These are phyloP conservation scores for Platygyra sinensis DNA, from an alignment of 64 coral and sea anemone genomes.

Conservation along the genomic window DNA sequence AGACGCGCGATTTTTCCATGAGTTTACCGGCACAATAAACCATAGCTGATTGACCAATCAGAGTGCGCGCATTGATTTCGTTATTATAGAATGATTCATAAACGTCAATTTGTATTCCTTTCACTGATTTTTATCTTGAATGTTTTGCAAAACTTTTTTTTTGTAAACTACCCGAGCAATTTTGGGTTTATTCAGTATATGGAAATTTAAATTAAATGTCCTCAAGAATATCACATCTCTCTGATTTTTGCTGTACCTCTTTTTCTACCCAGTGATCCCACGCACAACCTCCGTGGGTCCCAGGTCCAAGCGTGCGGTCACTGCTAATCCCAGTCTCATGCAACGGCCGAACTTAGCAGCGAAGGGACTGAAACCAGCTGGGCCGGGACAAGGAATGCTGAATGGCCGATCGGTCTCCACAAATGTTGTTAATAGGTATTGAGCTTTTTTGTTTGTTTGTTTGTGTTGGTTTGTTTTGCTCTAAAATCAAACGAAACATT, in stretches of 20 bases:
- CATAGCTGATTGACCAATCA: too few relatives aligned
- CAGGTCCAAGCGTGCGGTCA: slow-evolving; percentile 78
- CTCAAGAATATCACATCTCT: too few relatives aligned
- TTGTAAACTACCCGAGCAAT: too few relatives aligned
- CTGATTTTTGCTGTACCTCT: not conserved
- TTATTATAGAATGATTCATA: too few relatives aligned
- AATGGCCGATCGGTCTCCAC: slow-evolving; percentile 72
- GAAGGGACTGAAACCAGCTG: slow-evolving; percentile 51
- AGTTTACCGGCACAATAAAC: too few relatives aligned
- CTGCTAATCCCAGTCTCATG: slow-evolving; percentile 79
- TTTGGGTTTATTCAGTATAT: too few relatives aligned
- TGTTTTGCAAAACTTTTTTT: too few relatives aligned
- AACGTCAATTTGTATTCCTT: not conserved
- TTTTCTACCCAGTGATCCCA: slow-evolving; percentile 43
- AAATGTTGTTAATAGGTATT: slow-evolving; percentile 79
- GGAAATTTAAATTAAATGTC: too few relatives aligned
- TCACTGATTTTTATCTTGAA: not conserved
- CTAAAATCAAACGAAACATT: not conserved
- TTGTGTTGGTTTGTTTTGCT: not conserved
- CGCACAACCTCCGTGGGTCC: slow-evolving; percentile 69
- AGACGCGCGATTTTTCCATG: too few relatives aligned
- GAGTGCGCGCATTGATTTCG: too few relatives aligned
- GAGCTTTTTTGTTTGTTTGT: not conserved
- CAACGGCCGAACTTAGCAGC: slow-evolving; percentile 73
- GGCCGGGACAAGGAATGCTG: slow-evolving; percentile 53